A percentile compares a stretch with the other conserved stretches of the same genome.
Evolutionary conservation across 2,888 invertebrate species (phyloP).

Genomic region (Oxyteleia sp.): DNA sequence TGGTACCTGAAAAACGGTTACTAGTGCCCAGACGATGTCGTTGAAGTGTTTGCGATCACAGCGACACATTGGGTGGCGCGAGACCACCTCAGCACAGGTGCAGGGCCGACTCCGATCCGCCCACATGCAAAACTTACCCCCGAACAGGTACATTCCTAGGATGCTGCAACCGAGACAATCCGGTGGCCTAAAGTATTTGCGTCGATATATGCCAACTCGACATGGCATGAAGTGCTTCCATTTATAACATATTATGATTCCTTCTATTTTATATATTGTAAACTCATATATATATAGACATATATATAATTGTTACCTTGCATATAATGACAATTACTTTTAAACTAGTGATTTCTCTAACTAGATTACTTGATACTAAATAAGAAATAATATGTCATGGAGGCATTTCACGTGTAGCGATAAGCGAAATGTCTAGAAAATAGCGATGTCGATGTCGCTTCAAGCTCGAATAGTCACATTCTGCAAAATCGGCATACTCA

Average conservation of each 20-base stretch:
- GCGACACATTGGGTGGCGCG: constrained; percentile 96
- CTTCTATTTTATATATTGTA: too few species aligned
- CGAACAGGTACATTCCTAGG: constrained; percentile 99
- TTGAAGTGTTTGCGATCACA: constrained; percentile 99
- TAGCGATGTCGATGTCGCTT: constrained; percentile 82
- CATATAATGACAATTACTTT: not conserved
- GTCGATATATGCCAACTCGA: constrained; percentile 68
- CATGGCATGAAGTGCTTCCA: constrained; percentile 66
- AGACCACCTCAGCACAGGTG: constrained; percentile 96
- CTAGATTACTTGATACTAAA: not conserved
- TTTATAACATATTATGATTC: constrained; percentile 56
- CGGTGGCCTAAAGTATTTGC: constrained; percentile 85
- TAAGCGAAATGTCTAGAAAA: constrained; percentile 82
- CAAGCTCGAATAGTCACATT: constrained; percentile 84
- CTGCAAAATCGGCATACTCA: constrained; percentile 82
- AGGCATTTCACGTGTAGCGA: constrained; percentile 74
- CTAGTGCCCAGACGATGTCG: constrained; percentile 98
- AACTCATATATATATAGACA: not conserved
- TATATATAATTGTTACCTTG: too few species aligned
- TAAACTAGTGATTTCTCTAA: not conserved
- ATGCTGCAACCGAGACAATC: constrained; percentile 92
- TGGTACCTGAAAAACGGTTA: constrained; percentile 98
- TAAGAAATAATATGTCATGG: constrained; percentile 65
- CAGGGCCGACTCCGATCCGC: constrained; percentile 95
- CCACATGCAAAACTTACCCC: constrained; percentile 99